Conservation (phyloP, 2,888 invertebrate genomes). For the Elysia crispata region DNA sequence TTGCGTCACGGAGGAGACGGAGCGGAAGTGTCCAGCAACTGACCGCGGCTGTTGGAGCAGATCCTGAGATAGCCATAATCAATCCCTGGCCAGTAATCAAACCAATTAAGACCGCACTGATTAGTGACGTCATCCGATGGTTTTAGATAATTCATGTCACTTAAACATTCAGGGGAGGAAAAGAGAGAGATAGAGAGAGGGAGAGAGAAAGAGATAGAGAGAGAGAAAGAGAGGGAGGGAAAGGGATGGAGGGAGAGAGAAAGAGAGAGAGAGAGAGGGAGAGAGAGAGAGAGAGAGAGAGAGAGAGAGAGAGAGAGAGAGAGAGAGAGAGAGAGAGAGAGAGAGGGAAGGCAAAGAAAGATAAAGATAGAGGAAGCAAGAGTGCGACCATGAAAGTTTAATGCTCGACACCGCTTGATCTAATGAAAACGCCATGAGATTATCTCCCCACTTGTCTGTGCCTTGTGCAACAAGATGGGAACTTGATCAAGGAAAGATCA, state of each 20-base stretch:
- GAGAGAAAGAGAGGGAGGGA: not conserved
- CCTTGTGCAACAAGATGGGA: too few species aligned
- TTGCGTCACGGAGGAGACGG: not conserved
- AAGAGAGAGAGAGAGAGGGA: slow-evolving; percentile 15
- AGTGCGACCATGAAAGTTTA: not conserved
- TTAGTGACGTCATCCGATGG: too few species aligned
- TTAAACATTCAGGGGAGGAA: not conserved
- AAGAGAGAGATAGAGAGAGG: too few species aligned
- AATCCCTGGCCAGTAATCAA: not conserved
- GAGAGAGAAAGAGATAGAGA: slow-evolving; percentile 13
- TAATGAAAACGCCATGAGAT: too few species aligned
- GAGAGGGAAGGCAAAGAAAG: not conserved
- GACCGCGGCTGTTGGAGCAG: not conserved
- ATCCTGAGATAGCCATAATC: not conserved
- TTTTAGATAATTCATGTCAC: too few species aligned
- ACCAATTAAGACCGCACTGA: too few species aligned
- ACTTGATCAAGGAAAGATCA: too few species aligned
- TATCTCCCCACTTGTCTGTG: too few species aligned
- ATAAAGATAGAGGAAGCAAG: too few species aligned
- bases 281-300: not conserved
- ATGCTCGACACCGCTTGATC: not conserved
- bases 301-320: slow-evolving; percentile 17
- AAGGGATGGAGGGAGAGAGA: not conserved
- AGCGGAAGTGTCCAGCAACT: not conserved
- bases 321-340: not conserved